phyloP scores from a whole-genome alignment of 2,113 vertebrate species.

The Mobula birostris region DNA sequence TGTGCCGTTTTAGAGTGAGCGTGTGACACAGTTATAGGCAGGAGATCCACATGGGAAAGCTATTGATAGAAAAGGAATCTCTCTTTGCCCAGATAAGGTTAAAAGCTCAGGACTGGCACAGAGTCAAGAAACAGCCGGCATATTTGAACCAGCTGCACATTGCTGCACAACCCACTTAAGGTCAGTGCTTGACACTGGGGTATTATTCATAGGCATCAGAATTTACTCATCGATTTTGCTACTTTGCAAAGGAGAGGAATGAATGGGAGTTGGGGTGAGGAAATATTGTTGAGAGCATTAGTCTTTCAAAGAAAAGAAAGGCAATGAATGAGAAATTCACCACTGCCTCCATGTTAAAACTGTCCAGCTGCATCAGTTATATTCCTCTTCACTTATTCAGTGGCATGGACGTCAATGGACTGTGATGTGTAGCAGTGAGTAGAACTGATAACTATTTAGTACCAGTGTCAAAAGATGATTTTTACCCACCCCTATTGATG shows the following conservation, averaged over 20 bases:
- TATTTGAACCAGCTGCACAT: constrained; percentile 1
- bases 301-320: neutral
- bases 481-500: no score
- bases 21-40: constrained; percentile 31
- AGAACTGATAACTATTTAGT: no score
- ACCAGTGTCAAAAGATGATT: no score
- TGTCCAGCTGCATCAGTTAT: no score
- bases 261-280: neutral
- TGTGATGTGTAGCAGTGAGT: no score
- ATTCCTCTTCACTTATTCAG: no score
- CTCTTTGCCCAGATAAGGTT: constrained; percentile 1
- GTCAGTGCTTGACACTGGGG: neutral
- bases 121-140: neutral
- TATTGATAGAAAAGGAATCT: constrained; percentile 29
- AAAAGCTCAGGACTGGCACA: neutral
- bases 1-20: constrained; percentile 19
- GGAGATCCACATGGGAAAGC: neutral
- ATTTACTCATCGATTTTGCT: neutral
- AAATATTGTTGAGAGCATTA: neutral
- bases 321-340: neutral
- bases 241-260: neutral
- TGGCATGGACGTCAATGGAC: no score
- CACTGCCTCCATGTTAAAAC: no score
- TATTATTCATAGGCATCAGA: neutral
- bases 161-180: neutral